These are phyloP conservation scores for Blastobasis adustella DNA, from an alignment of 2,888 invertebrate genomes.

Conservation along the genomic window DNA sequence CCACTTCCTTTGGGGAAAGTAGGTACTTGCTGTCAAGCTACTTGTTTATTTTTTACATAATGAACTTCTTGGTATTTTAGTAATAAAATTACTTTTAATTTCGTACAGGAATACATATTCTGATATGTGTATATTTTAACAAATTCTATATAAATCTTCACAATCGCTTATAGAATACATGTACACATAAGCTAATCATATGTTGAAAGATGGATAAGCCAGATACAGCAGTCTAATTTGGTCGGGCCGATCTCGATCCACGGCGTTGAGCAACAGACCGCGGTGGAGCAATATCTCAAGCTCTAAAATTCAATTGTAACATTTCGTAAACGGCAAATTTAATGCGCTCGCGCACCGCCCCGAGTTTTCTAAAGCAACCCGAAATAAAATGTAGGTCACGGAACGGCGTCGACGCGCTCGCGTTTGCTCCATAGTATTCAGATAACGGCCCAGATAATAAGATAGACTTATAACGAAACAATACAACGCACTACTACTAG, in stretches of 20 bases:
- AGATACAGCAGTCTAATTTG: slow-evolving; percentile 36
- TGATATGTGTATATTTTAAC: too few species aligned
- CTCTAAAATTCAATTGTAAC: slow-evolving; percentile 68
- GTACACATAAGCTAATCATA: slow-evolving; percentile 8
- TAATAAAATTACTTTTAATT: too few species aligned
- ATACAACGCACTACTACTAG: slow-evolving; percentile 11
- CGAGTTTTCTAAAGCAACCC: slow-evolving; percentile 67
- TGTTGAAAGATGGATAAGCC: slow-evolving; percentile 20
- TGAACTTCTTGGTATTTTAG: too few species aligned
- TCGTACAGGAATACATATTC: too few species aligned
- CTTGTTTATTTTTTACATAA: not conserved
- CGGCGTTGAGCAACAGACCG: slow-evolving; percentile 55
- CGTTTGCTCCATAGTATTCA: slow-evolving; percentile 26
- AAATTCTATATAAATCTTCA: slow-evolving; percentile 16
- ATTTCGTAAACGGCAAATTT: slow-evolving; percentile 71
- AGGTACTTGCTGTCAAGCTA: not conserved
- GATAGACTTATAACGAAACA: not conserved
- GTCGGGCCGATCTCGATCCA: slow-evolving; percentile 47
- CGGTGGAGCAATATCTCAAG: slow-evolving; percentile 57
- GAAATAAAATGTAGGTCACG: slow-evolving; percentile 59
- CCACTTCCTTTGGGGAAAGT: too few species aligned
- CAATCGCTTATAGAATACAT: not conserved
- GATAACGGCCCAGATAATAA: slow-evolving; percentile 9
- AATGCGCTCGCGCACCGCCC: slow-evolving; percentile 62
- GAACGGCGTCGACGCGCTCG: slow-evolving; percentile 32